phyloP scores from a whole-genome alignment of 2,113 vertebrate species.

The Donacobius atricapilla region DNA sequence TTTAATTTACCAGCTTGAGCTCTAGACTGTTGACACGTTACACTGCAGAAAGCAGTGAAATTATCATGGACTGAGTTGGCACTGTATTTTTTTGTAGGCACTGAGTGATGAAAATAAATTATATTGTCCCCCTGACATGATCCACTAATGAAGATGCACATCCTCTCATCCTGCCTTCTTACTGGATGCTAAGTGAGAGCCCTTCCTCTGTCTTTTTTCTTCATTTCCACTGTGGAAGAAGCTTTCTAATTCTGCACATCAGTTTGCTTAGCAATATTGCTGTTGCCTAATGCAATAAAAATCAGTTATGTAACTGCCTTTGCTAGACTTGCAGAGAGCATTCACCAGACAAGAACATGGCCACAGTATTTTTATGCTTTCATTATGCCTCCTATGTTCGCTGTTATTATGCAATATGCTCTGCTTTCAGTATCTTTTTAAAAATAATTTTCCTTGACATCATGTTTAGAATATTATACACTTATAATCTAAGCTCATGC shows the following conservation, averaged over 20 bases:
- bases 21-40: not conserved
- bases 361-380: conserved; percentile 15
- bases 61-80: not conserved
- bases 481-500: not conserved
- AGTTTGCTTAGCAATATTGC: conserved; percentile 49
- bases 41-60: conserved; percentile 5
- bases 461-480: not conserved
- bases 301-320: conserved; percentile 63
- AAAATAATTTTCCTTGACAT: not conserved
- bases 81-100: not conserved
- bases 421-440: not conserved
- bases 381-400: not conserved
- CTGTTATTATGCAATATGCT: not conserved
- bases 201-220: not conserved
- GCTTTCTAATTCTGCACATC: conserved; percentile 13
- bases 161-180: not conserved
- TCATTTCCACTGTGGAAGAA: not conserved
- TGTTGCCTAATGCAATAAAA: conserved; percentile 59
- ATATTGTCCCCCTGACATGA: not conserved
- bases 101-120: conserved; percentile 34
- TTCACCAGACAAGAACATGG: not conserved
- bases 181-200: not conserved
- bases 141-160: conserved; percentile 27
- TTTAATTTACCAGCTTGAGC: conserved; percentile 23
- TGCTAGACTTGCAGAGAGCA: conserved; percentile 15